Evolutionary conservation across 2,113 vertebrate genomes (phyloP).

Genomic region (Mobula hypostoma): DNA sequence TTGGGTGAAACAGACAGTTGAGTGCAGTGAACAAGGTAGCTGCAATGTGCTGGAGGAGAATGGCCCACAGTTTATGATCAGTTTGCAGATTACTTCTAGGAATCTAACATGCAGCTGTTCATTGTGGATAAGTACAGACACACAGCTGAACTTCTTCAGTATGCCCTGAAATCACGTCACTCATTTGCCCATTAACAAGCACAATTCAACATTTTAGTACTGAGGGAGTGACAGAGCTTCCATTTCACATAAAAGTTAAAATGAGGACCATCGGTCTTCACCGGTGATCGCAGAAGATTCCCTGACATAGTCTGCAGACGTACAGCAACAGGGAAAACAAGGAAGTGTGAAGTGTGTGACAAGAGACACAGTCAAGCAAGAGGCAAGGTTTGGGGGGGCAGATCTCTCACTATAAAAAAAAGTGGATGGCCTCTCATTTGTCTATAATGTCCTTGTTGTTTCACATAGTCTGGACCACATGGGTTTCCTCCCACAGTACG

Average conservation of each 20-base stretch:
- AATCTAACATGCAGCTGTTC: not conserved
- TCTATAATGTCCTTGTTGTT: too few species aligned
- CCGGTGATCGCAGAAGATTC: not conserved
- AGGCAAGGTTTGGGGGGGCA: too few species aligned
- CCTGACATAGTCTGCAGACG: not conserved
- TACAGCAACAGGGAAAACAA: not conserved
- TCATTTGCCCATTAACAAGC: not conserved
- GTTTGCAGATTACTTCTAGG: not conserved
- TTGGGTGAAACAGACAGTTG: not conserved
- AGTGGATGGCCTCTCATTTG: too few species aligned
- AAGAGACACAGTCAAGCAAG: too few species aligned
- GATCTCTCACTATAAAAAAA: too few species aligned
- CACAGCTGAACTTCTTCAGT: not conserved
- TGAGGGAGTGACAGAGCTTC: not conserved
- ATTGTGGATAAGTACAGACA: not conserved
- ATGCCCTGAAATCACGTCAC: not conserved
- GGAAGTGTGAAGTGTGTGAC: too few species aligned
- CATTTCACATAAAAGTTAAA: not conserved
- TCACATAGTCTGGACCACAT: too few species aligned
- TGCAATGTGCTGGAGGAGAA: too few species aligned
- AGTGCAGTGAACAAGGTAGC: not conserved
- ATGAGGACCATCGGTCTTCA: not conserved
- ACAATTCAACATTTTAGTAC: not conserved
- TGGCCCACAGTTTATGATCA: too few species aligned
- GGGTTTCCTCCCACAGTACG: too few species aligned